phyloP scores from a whole-genome alignment of 2,888 invertebrate species.

The Drosophila anomalata region DNA sequence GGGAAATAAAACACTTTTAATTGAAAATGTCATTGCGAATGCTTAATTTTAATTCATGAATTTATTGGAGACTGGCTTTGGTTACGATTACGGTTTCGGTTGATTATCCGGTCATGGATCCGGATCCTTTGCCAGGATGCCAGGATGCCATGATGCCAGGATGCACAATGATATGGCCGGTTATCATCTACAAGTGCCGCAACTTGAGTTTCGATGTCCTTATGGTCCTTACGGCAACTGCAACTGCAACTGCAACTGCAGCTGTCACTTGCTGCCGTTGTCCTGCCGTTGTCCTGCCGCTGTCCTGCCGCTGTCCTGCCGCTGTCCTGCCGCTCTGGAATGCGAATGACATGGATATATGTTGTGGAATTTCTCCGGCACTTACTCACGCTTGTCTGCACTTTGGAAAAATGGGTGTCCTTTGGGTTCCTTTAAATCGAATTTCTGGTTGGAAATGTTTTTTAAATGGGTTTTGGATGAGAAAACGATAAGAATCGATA shows the following conservation, averaged over 20 bases:
- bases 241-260: slow-evolving; percentile 36
- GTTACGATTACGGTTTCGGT: not conserved
- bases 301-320: no score
- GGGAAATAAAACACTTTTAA: slow-evolving; percentile 10
- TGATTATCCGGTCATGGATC: not conserved
- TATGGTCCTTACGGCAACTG: slow-evolving; percentile 10
- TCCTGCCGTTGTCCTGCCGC: slow-evolving; percentile 1
- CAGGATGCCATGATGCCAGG: slow-evolving; percentile 4
- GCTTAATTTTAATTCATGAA: slow-evolving; percentile 7
- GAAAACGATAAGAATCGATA: no score
- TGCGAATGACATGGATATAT: slow-evolving; percentile 39
- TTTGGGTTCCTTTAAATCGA: not conserved
- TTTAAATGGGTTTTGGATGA: no score
- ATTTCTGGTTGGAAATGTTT: no score
- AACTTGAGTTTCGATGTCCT: slow-evolving; percentile 33
- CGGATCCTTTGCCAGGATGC: not conserved
- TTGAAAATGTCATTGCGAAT: slow-evolving; percentile 13
- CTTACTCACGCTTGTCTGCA: slow-evolving; percentile 1
- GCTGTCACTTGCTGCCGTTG: slow-evolving; percentile 32
- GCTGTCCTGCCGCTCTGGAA: slow-evolving; percentile 6
- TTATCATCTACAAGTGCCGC: slow-evolving; percentile 33
- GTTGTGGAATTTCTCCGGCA: slow-evolving; percentile 20
- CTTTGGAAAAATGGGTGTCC: not conserved
- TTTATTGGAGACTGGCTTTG: slow-evolving; percentile 21
- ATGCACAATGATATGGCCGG: slow-evolving; percentile 26